phyloP scores from a whole-genome alignment of 2,113 vertebrate species.

The Coreoperca whiteheadi region DNA sequence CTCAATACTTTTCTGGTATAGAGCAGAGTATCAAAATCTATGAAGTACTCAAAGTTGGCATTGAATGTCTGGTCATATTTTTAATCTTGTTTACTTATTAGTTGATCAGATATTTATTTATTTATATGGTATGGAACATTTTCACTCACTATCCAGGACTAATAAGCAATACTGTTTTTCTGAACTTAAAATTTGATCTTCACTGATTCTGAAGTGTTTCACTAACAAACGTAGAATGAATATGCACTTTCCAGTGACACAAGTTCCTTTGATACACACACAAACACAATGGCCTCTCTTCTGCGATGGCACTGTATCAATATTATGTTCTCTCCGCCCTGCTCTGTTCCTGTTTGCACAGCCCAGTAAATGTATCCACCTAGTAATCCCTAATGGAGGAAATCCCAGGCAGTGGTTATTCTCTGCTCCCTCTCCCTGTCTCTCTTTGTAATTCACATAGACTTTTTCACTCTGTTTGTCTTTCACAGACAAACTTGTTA shows the following conservation, averaged over 20 bases:
- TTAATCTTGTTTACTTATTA: not conserved
- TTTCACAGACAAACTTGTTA: slow-evolving; percentile 46
- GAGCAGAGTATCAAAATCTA: not conserved
- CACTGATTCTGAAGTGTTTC: not conserved
- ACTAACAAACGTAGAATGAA: slow-evolving; percentile 13
- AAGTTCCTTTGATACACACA: slow-evolving; percentile 28
- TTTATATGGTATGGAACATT: not conserved
- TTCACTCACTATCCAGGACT: not conserved
- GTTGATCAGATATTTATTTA: not conserved
- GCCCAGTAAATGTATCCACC: slow-evolving; percentile 68
- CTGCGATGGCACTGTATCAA: slow-evolving; percentile 71
- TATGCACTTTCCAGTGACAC: slow-evolving; percentile 3
- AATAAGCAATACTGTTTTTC: not conserved
- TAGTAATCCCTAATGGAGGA: slow-evolving; percentile 66
- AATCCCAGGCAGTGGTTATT: slow-evolving; percentile 49
- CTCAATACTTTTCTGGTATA: not conserved
- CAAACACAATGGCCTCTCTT: slow-evolving; percentile 55
- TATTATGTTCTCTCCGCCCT: slow-evolving; percentile 76
- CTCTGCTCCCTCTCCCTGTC: slow-evolving; percentile 13
- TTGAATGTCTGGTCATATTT: not conserved
- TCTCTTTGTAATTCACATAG: slow-evolving; percentile 24
- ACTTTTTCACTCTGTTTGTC: slow-evolving; percentile 37
- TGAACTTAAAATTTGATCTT: not conserved
- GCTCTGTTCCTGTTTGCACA: slow-evolving; percentile 78
- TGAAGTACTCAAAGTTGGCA: not conserved